Percentiles rank a stretch among this genome's conserved stretches.
These are phyloP conservation scores for Pycnomerus fuliginosus DNA, from an alignment of 2,888 invertebrate species.

Conservation along the genomic window DNA sequence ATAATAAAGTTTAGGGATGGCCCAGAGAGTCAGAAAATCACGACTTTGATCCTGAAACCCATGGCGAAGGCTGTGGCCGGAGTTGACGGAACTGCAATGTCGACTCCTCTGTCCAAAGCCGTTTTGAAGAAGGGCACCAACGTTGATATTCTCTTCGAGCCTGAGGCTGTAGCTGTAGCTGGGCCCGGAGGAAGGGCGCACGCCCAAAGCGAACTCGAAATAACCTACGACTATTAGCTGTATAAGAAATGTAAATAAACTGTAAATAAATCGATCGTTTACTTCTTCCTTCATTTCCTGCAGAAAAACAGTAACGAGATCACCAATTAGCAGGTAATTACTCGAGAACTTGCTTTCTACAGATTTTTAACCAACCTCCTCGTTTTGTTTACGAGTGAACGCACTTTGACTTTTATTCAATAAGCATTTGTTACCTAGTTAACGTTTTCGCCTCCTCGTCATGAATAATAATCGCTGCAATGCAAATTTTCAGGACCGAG, in stretches of 20 bases:
- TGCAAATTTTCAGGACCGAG: too few relatives aligned
- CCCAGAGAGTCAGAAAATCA: slow-evolving; percentile 30
- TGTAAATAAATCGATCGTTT: slow-evolving; percentile 1
- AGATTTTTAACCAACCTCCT: too few relatives aligned
- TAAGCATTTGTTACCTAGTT: slow-evolving; percentile 16
- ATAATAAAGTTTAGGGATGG: slow-evolving; percentile 36
- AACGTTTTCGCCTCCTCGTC: slow-evolving; percentile 13
- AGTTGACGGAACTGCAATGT: slow-evolving; percentile 66
- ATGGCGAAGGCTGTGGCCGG: slow-evolving; percentile 67
- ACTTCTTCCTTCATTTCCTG: too few relatives aligned
- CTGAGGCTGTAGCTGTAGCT: slow-evolving; percentile 69
- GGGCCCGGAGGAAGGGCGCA: slow-evolving; percentile 77
- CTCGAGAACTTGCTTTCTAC: too few relatives aligned
- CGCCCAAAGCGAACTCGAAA: slow-evolving; percentile 69
- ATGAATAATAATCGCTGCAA: too few relatives aligned
- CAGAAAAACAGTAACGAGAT: too few relatives aligned
- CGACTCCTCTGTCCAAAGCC: slow-evolving; percentile 68
- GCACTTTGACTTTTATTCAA: slow-evolving; percentile 17
- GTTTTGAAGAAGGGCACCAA: slow-evolving; percentile 61
- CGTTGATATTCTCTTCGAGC: slow-evolving; percentile 66
- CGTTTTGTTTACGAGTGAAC: slow-evolving; percentile 4
- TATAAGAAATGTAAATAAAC: slow-evolving; percentile 1
- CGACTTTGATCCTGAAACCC: slow-evolving; percentile 62
- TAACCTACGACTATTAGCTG: slow-evolving; percentile 44
- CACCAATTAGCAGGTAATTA: too few relatives aligned